These are phyloP conservation scores for Cotesia congregata DNA, from an alignment of 2,888 invertebrate genomes.

Conservation along the genomic window DNA sequence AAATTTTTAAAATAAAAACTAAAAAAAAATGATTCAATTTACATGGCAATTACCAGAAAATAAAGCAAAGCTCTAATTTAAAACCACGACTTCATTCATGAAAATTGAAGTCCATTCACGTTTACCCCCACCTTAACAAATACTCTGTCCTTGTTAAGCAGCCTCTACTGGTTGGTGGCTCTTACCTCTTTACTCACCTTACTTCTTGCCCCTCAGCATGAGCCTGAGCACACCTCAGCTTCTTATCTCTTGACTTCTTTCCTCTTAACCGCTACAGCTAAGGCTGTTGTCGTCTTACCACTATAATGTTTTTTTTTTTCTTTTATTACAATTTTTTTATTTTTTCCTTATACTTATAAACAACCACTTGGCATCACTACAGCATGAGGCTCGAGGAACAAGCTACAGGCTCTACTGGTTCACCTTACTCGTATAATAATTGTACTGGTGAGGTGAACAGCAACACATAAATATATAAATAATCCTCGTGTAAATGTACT, in stretches of 20 bases:
- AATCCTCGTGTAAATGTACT: neutral
- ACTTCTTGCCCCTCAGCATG: conserved; percentile 1
- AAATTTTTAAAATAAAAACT: neutral
- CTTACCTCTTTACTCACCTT: conserved; percentile 29
- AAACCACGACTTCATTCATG: conserved; percentile 67
- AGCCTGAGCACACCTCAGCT: conserved; percentile 21
- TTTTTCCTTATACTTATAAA: conserved; percentile 13
- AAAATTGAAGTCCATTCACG: conserved; percentile 63
- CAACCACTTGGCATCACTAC: conserved; percentile 26
- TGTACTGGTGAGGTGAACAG: conserved; percentile 33
- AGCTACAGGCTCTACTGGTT: conserved; percentile 42
- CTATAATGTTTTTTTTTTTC: conserved; percentile 24
- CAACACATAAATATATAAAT: conserved; percentile 31
- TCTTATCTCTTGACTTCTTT: conserved; percentile 37
- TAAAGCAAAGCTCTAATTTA: conserved; percentile 49
- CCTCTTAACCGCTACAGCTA: neutral
- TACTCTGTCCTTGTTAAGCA: conserved; percentile 8
- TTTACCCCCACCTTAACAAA: conserved; percentile 54
- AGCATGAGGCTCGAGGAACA: conserved; percentile 20
- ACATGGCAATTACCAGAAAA: neutral
- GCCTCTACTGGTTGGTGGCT: conserved; percentile 49
- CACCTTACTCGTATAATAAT: conserved; percentile 44
- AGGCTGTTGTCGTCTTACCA: conserved; percentile 1
- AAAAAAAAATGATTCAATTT: neutral
- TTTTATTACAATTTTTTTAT: neutral